Percentiles rank a stretch among this genome's conserved stretches.
Conservation (phyloP, 2,113 vertebrate species). For the Onychostoma macrolepis region DNA sequence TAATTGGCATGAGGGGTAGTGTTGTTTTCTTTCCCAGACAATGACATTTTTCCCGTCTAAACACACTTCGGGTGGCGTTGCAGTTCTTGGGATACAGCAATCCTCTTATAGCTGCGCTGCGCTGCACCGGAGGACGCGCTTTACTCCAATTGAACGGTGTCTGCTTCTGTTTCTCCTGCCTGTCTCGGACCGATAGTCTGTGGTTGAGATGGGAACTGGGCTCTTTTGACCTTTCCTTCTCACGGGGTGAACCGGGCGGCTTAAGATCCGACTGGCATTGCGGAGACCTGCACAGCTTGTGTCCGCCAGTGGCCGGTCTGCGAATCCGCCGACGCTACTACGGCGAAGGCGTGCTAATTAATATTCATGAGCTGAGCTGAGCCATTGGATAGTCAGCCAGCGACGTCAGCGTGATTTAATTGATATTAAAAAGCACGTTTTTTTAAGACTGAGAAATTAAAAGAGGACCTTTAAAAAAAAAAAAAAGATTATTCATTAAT, state of each 20-base stretch:
- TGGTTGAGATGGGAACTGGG: neutral
- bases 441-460: neutral
- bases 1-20: constrained; percentile 97
- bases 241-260: constrained; percentile 71
- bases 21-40: constrained; percentile 96
- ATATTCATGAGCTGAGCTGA: constrained; percentile 13
- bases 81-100: constrained; percentile 65
- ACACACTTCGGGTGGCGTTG: constrained; percentile 64
- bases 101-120: constrained; percentile 60
- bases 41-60: constrained; percentile 82
- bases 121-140: constrained; percentile 62
- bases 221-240: constrained; percentile 52
- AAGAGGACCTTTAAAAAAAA: neutral
- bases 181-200: constrained; percentile 66
- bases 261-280: constrained; percentile 71
- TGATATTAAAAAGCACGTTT: neutral
- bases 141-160: constrained; percentile 32
- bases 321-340: constrained; percentile 7
- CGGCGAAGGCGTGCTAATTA: neutral
- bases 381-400: neutral
- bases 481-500: neutral
- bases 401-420: neutral
- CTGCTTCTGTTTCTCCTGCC: constrained; percentile 54
- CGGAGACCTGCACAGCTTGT: constrained; percentile 66
- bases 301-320: constrained; percentile 63